A percentile compares a stretch with the other conserved stretches of the same genome.
These are phyloP conservation scores for Pentalonia nigronervosa DNA, from an alignment of 1,140 invertebrate species.

Conservation along the genomic window DNA sequence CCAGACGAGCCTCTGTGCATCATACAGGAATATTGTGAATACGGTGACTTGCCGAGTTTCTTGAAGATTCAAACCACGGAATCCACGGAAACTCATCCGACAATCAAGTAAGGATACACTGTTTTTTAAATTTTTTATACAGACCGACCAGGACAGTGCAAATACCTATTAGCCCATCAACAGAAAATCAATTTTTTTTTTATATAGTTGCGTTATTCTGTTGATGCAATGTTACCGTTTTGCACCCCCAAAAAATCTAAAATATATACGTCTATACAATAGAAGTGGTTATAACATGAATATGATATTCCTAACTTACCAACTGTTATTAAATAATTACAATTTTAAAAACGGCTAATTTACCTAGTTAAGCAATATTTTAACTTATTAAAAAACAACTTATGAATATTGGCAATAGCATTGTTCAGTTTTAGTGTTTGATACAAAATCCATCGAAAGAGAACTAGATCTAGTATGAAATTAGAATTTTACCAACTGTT, in stretches of 20 bases:
- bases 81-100: slow-evolving; percentile 59
- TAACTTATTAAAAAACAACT: neutral
- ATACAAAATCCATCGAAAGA: neutral
- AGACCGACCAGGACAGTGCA: too few relatives aligned
- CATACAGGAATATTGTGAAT: slow-evolving; percentile 85
- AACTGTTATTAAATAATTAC: neutral
- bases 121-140: neutral
- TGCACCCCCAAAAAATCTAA: neutral
- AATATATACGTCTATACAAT: neutral
- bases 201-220: neutral
- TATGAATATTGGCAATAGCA: neutral
- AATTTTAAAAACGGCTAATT: neutral
- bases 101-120: slow-evolving; percentile 60
- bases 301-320: neutral
- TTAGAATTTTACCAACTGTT: neutral
- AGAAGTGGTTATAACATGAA: neutral
- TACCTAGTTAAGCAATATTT: neutral
- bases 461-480: neutral
- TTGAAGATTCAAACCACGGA: slow-evolving; percentile 57
- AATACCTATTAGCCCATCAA: neutral
- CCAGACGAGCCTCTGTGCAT: slow-evolving; percentile 84
- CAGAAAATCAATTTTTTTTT: neutral
- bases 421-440: neutral
- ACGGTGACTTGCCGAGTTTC: slow-evolving; percentile 83
- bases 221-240: neutral